These are phyloP conservation scores for Listronotus bonariensis DNA, from an alignment of 1,140 invertebrate species.

Conservation along the genomic window DNA sequence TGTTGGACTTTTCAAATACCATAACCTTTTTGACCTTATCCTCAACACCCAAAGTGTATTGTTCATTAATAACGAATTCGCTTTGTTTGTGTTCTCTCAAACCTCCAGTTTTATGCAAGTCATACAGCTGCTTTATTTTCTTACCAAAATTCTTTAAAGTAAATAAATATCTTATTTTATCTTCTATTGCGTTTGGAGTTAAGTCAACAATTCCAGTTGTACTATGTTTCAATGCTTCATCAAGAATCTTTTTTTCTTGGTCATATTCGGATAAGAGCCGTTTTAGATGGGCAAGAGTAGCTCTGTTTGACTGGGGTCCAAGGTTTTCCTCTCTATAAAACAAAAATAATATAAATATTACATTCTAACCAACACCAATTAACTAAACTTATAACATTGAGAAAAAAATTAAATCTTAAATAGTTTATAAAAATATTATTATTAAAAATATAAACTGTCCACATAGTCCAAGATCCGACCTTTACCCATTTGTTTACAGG, in stretches of 20 bases:
- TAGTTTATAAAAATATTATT: no score
- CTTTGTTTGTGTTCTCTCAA: background rate
- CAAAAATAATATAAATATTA: no score
- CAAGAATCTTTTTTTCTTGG: constrained; percentile 5
- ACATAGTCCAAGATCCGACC: no score
- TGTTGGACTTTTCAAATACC: no score
- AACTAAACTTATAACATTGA: no score
- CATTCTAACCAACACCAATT: no score
- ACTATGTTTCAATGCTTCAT: constrained; percentile 2
- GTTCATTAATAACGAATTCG: constrained; percentile 2
- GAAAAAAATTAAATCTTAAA: no score
- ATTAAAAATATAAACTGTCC: no score
- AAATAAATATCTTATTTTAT: background rate
- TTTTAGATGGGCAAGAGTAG: constrained; percentile 2
- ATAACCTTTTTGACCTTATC: background rate
- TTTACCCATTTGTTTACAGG: no score
- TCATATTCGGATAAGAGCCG: constrained; percentile 1
- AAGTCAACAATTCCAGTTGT: background rate
- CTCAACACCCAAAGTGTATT: background rate
- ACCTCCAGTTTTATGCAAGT: background rate
- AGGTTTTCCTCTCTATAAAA: constrained; percentile 8
- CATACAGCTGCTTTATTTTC: constrained; percentile 3
- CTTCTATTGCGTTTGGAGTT: background rate
- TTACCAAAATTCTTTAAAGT: background rate
- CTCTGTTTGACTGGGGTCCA: background rate